Percentiles rank a stretch among this genome's conserved stretches.
These are phyloP conservation scores for Amphiura filiformis DNA, from an alignment of 35 echinoderm and acorn worm genomes.

Conservation along the genomic window DNA sequence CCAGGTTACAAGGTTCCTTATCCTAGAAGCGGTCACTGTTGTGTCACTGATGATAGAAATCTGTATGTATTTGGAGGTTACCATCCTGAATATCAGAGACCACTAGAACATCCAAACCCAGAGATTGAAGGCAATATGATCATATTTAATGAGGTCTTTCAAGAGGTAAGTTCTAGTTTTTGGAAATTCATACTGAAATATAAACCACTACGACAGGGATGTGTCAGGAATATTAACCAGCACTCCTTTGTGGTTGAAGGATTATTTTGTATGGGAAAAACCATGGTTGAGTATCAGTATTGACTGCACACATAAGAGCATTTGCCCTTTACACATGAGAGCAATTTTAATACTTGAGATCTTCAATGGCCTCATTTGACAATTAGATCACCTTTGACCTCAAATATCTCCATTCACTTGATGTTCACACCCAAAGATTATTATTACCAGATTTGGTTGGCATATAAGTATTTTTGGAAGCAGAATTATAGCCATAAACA, in stretches of 20 bases:
- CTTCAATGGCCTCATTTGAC: no score
- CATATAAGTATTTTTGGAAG: no score
- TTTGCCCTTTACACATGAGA: not conserved
- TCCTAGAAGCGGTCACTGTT: slow-evolving; percentile 70
- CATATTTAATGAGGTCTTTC: slow-evolving; percentile 54
- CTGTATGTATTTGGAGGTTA: slow-evolving; percentile 74
- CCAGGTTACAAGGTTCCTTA: slow-evolving; percentile 31
- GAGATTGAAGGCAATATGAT: not conserved
- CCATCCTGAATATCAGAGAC: slow-evolving; percentile 51
- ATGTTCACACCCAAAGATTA: no score
- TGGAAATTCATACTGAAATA: not conserved
- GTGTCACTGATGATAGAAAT: slow-evolving; percentile 53
- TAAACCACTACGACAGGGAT: not conserved
- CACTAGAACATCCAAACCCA: slow-evolving; percentile 1
- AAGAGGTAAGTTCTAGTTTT: slow-evolving; percentile 42
- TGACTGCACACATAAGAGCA: not conserved
- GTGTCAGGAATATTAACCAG: not conserved
- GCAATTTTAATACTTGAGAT: no score
- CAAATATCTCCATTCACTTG: no score
- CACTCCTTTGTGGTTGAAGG: not conserved
- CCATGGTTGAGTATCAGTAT: not conserved
- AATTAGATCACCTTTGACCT: no score
- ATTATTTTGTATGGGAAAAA: not conserved
- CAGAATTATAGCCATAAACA: no score
- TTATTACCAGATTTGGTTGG: no score